Evolutionary conservation across 35 echinoderm and acorn worm genomes (phyloP).

Genomic region (Eucidaris tribuloides): DNA sequence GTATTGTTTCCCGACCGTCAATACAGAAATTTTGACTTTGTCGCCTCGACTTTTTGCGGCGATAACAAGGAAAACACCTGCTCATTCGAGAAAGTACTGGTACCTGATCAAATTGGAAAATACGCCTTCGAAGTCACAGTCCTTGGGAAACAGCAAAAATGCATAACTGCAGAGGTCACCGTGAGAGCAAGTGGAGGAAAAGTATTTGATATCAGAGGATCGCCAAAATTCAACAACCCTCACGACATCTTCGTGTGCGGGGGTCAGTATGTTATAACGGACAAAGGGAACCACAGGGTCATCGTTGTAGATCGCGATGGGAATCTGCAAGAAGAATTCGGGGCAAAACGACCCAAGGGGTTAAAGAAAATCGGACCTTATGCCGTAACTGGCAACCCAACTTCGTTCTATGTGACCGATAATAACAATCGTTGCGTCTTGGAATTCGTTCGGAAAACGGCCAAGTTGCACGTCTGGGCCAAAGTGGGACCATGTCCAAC

Average conservation of each 20-base stretch:
- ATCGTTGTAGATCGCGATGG: not conserved
- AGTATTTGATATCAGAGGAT: not conserved
- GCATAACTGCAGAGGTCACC: not conserved
- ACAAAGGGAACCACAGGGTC: constrained; percentile 7
- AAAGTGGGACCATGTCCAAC: constrained; percentile 8
- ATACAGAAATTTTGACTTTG: not conserved
- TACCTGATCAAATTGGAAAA: not conserved
- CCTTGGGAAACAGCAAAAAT: not conserved
- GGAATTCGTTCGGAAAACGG: not conserved
- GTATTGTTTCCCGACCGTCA: not conserved
- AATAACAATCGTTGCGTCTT: constrained; percentile 1
- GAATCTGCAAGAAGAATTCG: not conserved
- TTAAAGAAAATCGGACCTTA: constrained; percentile 15
- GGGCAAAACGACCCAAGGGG: not conserved
- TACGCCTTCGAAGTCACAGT: not conserved
- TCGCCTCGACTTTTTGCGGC: too few relatives aligned
- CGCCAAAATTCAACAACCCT: constrained; percentile 15
- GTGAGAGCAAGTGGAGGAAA: constrained; percentile 1
- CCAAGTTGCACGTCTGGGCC: not conserved
- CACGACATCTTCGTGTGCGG: constrained; percentile 4
- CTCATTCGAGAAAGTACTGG: constrained; percentile 3
- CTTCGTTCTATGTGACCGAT: not conserved
- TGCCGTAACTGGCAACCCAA: not conserved
- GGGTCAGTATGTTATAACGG: constrained; percentile 12
- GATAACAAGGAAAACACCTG: not conserved